Evolutionary conservation across 2,113 vertebrate species (phyloP).

Genomic region (Alligator sinensis): DNA sequence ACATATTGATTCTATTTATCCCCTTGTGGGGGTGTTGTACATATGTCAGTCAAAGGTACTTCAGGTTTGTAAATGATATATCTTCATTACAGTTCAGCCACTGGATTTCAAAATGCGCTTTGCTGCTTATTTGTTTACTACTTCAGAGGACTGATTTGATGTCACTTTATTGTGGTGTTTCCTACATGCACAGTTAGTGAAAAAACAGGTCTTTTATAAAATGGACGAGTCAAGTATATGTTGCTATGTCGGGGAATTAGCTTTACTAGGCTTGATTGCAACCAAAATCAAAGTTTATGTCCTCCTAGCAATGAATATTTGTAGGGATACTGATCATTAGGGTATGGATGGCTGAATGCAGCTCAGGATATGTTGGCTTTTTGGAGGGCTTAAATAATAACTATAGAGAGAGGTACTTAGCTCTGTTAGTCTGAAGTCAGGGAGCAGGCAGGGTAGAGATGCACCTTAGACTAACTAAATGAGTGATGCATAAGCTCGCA

Average conservation of each 20-base stretch:
- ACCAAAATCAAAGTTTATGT: not conserved
- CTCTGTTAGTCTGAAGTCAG: too few species aligned
- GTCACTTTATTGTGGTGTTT: not conserved
- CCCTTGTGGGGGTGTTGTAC: not conserved
- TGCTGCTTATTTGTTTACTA: not conserved
- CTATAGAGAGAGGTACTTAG: too few species aligned
- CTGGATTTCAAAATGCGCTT: not conserved
- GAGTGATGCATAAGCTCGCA: too few species aligned
- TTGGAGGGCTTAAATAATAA: not conserved
- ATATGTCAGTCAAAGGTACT: not conserved
- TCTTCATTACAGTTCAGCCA: not conserved
- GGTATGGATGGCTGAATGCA: not conserved
- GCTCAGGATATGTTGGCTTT: not conserved
- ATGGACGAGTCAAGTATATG: rapidly evolving
- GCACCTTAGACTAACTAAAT: too few species aligned
- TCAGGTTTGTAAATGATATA: not conserved
- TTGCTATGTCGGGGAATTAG: not conserved
- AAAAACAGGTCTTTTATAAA: not conserved
- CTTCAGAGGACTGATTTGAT: not conserved
- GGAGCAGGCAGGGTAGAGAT: too few species aligned
- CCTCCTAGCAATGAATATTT: not conserved
- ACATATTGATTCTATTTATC: not conserved
- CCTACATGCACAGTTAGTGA: not conserved
- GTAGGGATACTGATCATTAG: not conserved
- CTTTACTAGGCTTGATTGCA: not conserved